Base-by-base conservation (phyloP, 2,113 vertebrate genomes). In the Larimichthys crocea region DNA sequence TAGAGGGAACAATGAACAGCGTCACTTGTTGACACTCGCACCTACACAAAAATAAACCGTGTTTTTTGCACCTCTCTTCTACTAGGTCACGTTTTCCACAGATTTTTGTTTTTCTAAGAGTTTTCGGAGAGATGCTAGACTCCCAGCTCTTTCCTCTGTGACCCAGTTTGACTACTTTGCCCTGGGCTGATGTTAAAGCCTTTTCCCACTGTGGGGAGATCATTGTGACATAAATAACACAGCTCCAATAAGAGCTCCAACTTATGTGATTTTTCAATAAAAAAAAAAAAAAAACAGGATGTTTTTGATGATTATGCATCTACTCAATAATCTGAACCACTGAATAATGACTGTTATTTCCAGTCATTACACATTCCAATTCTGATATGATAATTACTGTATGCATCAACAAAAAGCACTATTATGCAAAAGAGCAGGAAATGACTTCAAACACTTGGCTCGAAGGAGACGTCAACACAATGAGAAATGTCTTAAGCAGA, bases 101-200 rank as follows among this genome's bases (percentile, higher is more conserved):
- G 67, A 52, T 56, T 74, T 73, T 57, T 29, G 66, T 76, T 65
- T 50, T 52, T 53, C 61, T 8, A 16, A 52, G 52, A 80, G 56
- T 86, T 87, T 84, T 77, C 62, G 66, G 69, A 40, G 74, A 84
- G 63, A 83, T 62, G 69, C 70, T 88, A 22, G 19, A 74, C 82
- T 89, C 69, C 40, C 66, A 50, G 76, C 69, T 88, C 66, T 71
- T 79, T 80, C 76, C 42, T 81, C 80, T 86, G 69, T 91, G 91
- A 93, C 92, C 92, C 88, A 93, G 91, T 93, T 93, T 80, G 80
- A 83, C 48, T 80, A 83, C 73, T 90, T 84, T 82, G 90, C 91
- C 90, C 85, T 79, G 65, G 86, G 91, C 87, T 80, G 84, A 77
- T 72, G 84, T 77, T 79, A 71, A 86, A 87, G 78, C 82, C 74